Percentiles rank a stretch among this genome's conserved stretches.
phyloP scores from a whole-genome alignment of 2,113 vertebrate species.

The Chaetops frenatus region DNA sequence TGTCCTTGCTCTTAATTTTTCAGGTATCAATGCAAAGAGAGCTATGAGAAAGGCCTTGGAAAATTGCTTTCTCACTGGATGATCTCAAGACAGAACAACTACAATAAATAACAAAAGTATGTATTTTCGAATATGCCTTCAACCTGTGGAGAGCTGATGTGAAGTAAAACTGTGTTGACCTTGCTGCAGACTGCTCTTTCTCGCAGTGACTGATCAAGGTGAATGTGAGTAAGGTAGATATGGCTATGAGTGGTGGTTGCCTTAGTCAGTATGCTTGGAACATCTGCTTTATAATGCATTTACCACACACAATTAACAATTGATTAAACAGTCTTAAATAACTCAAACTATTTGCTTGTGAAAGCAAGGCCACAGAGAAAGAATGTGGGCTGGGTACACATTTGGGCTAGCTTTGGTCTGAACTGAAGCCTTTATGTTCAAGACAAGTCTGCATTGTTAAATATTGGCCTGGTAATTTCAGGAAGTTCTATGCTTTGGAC shows the following conservation, averaged over 20 bases:
- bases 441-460: not conserved
- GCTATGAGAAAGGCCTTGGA: not conserved
- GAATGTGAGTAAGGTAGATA: not conserved
- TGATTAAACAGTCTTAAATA: not conserved
- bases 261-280: not conserved
- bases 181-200: not conserved
- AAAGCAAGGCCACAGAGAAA: not conserved
- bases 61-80: not conserved
- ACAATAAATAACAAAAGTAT: not conserved
- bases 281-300: not conserved
- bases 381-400: not conserved
- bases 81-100: not conserved
- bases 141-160: not conserved
- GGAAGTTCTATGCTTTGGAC: not conserved
- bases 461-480: not conserved
- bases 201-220: not conserved
- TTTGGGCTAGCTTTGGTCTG: not conserved
- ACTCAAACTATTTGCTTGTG: not conserved
- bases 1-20: not conserved
- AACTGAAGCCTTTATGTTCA: not conserved
- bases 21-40: not conserved
- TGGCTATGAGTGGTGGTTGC: not conserved
- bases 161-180: not conserved
- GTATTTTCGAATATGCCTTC: not conserved
- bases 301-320: not conserved